Conservation (phyloP, 2,797 vertebrate species). For the Megaceryle alcyon region DNA sequence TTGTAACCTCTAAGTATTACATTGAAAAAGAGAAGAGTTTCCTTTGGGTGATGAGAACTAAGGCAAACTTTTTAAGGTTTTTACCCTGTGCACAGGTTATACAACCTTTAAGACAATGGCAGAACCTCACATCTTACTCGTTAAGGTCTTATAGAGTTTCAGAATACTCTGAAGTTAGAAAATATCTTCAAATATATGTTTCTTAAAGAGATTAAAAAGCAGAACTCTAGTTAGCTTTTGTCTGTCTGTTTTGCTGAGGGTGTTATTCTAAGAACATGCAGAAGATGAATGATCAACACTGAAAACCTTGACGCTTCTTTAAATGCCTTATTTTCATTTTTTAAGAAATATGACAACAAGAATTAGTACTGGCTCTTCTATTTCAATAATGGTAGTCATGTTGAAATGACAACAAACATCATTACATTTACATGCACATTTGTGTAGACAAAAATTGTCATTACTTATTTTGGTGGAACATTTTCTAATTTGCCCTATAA, state of each 20-base stretch:
- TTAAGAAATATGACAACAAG: slow-evolving; percentile 80
- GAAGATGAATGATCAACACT: slow-evolving; percentile 78
- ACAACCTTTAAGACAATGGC: slow-evolving; percentile 47
- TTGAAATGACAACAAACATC: slow-evolving; percentile 82
- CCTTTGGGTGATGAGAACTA: slow-evolving; percentile 46
- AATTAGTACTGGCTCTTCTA: slow-evolving; percentile 81
- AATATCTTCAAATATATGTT: slow-evolving; percentile 74
- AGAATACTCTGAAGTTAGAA: slow-evolving; percentile 72
- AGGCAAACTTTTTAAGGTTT: slow-evolving; percentile 60
- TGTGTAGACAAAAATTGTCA: slow-evolving; percentile 81
- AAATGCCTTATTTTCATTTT: slow-evolving; percentile 81
- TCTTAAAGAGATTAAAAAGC: slow-evolving; percentile 83
- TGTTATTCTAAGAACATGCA: slow-evolving; percentile 76
- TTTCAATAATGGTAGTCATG: slow-evolving; percentile 80
- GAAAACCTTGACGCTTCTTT: slow-evolving; percentile 82
- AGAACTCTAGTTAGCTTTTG: slow-evolving; percentile 82
- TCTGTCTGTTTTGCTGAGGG: slow-evolving; percentile 79
- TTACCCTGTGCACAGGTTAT: slow-evolving; percentile 52
- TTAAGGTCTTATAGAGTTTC: slow-evolving; percentile 63
- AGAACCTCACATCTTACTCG: slow-evolving; percentile 9
- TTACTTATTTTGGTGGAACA: slow-evolving; percentile 82
- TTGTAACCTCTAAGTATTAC: not conserved
- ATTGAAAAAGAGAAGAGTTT: not conserved
- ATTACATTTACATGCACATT: slow-evolving; percentile 79
- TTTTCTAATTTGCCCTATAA: slow-evolving; percentile 78